Conservation (phyloP, 2,113 vertebrate genomes). For the Platysternon megacephalum region DNA sequence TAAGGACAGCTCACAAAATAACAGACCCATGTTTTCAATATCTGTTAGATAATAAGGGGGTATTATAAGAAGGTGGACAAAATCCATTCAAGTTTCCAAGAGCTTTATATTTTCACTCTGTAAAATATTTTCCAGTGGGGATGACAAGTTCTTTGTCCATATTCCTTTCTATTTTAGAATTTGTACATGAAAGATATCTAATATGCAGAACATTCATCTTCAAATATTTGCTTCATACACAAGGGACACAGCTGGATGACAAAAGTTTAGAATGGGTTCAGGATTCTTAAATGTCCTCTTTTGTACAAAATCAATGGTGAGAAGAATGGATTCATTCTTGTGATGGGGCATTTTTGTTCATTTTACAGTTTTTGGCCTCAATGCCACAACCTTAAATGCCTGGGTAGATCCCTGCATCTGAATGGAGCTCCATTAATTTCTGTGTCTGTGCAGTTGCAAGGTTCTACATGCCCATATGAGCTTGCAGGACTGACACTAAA, state of each 20-base stretch:
- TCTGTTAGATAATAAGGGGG: rapidly evolving
- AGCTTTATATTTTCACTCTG: neutral
- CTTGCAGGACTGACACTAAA: neutral
- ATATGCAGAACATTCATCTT: rapidly evolving
- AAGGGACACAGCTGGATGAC: rapidly evolving
- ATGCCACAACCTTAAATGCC: neutral
- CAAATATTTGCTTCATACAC: neutral
- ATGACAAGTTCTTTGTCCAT: neutral
- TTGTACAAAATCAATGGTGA: neutral
- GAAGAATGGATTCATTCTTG: neutral
- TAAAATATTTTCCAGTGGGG: neutral
- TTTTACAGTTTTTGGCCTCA: neutral
- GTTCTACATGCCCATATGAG: neutral
- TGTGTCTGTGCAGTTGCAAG: neutral
- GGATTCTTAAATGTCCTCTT: neutral
- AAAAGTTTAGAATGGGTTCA: neutral
- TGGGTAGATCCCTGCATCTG: neutral
- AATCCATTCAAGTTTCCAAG: neutral
- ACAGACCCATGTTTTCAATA: neutral
- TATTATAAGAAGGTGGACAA: neutral
- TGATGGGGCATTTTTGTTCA: neutral
- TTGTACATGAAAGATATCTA: neutral
- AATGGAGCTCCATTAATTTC: neutral
- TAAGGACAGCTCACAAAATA: neutral
- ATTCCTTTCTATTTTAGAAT: neutral